Base-by-base conservation (phyloP, 2,797 vertebrate species). In the Microctenopoma steveboyesi region DNA sequence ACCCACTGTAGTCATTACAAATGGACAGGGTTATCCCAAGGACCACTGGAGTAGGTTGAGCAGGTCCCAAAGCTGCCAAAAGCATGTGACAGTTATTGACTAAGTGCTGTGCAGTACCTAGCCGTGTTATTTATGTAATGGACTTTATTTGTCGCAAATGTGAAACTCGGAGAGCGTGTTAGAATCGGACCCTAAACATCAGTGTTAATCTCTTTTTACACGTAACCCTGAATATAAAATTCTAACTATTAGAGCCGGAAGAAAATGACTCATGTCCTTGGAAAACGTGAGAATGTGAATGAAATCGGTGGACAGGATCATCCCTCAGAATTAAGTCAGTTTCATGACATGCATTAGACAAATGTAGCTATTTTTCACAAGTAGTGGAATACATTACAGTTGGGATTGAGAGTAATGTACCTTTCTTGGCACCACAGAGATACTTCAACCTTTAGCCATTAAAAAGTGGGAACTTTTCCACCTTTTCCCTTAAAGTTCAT, bases 401-500 rank as follows among this genome's bases (percentile, higher is more conserved):
- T 79, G 77, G 74, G 83, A 91, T 90, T 86, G 88, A 91, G 91
- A 91, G 86, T 92, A 89, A 92, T 92, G 85, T 85, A 91, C 89
- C 87, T 89, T 88, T 85, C 89, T 69, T 88, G 88, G 86, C 90
- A 87, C 88, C 85, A 86, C 76, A 48, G 87, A 89, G 86, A 91
- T 91, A 83, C 80, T 79, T 88, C 87, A 92, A 91, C 88, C 87
- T 92, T 86, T 83, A 84, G 80, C 86, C 89, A 83, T 92, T 92
- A 89, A 88, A 87, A 92, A 88, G 88, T 79, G 74, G 79, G 87
- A 91, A 90, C 87, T 91, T 92, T 88, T 90, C 84, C 85, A 87
- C 89, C 87, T 91, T 87, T 88, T 68, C 85, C 79, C 89, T 88
- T 87, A 89, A 94, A 92, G 90, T 92, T 93, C 89, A 93, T 57